Conservation (phyloP, 1,140 invertebrate genomes). For the Nebria ingens region DNA sequence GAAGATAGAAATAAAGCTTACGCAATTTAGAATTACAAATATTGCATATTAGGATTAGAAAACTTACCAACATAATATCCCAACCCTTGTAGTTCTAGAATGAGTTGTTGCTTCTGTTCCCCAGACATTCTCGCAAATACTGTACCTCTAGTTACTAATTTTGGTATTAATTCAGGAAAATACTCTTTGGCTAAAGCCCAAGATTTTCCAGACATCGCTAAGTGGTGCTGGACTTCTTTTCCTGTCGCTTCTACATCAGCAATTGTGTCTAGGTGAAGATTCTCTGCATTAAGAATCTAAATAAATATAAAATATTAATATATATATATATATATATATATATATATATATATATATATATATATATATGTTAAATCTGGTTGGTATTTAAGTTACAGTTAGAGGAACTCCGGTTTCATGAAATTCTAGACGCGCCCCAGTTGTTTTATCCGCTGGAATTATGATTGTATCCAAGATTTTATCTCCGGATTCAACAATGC, state of each 20-base stretch:
- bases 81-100: slow-evolving; percentile 72
- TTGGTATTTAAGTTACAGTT: neutral
- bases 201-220: slow-evolving; percentile 69
- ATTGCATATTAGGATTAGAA: neutral
- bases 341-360: neutral
- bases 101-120: slow-evolving; percentile 92
- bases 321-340: neutral
- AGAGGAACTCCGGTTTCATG: neutral
- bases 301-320: neutral
- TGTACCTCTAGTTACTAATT: slow-evolving; percentile 65
- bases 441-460: neutral
- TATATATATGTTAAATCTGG: neutral
- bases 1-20: slow-evolving; percentile 19
- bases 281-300: no score
- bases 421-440: neutral
- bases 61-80: slow-evolving; percentile 75
- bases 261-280: no score
- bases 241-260: no score
- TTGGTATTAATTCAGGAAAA: slow-evolving; percentile 62
- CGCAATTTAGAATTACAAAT: neutral
- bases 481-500: slow-evolving; percentile 69
- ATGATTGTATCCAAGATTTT: neutral
- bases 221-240: slow-evolving; percentile 48
- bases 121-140: slow-evolving; percentile 96
- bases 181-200: slow-evolving; percentile 64